These are phyloP conservation scores for Drosophila yooni DNA, from an alignment of 2,888 invertebrate species.

Conservation along the genomic window DNA sequence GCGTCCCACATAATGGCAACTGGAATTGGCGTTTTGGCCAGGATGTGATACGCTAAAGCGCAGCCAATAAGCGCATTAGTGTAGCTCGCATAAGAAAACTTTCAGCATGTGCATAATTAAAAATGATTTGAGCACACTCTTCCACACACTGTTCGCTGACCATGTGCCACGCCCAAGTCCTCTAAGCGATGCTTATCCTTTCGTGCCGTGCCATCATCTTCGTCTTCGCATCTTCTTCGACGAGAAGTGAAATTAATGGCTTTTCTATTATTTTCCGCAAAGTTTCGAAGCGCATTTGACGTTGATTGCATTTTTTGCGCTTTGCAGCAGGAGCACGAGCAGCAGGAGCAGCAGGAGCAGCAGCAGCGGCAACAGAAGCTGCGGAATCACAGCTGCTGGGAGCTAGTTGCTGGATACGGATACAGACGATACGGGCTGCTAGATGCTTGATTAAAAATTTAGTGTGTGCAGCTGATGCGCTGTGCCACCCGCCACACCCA, in stretches of 20 bases:
- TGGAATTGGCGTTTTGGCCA: constrained; percentile 11
- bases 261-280: constrained; percentile 78
- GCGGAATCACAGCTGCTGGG: constrained; percentile 71
- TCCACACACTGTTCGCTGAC: constrained; percentile 10
- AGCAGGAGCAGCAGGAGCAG: constrained; percentile 1
- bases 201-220: constrained; percentile 6
- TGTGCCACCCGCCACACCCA: constrained; percentile 27
- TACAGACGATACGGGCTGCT: constrained; percentile 34
- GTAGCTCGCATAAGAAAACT: constrained; percentile 46
- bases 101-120: constrained; percentile 76
- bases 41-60: constrained; percentile 15
- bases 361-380: constrained; percentile 40
- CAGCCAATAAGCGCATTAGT: constrained; percentile 68
- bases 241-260: constrained; percentile 80
- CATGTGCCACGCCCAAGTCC: constrained; percentile 40
- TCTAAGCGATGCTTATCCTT: constrained; percentile 7
- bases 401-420: constrained; percentile 36
- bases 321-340: constrained; percentile 36
- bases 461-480: constrained; percentile 66
- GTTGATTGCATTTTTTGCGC: constrained; percentile 77
- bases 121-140: constrained; percentile 64
- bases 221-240: constrained; percentile 62
- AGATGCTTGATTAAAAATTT: constrained; percentile 77
- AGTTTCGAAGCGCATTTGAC: constrained; percentile 80
- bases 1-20: constrained; percentile 16